These are phyloP conservation scores for Apamea sordens DNA, from an alignment of 2,888 invertebrate genomes.

Conservation along the genomic window DNA sequence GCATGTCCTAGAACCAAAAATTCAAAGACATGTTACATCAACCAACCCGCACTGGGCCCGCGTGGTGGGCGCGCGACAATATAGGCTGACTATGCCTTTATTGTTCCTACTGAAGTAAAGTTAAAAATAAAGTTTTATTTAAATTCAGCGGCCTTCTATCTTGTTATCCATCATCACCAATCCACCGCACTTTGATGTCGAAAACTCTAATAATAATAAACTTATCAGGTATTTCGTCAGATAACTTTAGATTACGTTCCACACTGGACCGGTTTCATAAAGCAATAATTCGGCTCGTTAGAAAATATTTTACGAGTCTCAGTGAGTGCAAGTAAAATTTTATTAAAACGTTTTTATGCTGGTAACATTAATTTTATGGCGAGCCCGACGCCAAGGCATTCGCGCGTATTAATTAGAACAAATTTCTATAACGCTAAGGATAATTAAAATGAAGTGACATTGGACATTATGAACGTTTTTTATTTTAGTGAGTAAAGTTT, in stretches of 20 bases:
- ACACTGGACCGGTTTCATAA: slow-evolving; percentile 37
- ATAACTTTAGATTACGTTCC: slow-evolving; percentile 41
- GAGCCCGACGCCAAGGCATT: slow-evolving; percentile 36
- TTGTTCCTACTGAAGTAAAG: too few relatives aligned
- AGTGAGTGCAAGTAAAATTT: slow-evolving; percentile 26
- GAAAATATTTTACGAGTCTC: slow-evolving; percentile 49
- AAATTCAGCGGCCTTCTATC: not conserved
- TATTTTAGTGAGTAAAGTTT: not conserved
- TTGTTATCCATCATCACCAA: slow-evolving; percentile 4
- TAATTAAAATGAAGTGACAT: slow-evolving; percentile 34
- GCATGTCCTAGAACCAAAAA: not conserved
- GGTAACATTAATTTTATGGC: slow-evolving; percentile 53
- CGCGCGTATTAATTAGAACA: slow-evolving; percentile 49
- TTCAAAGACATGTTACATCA: not conserved
- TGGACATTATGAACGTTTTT: slow-evolving; percentile 12
- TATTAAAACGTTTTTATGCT: slow-evolving; percentile 48
- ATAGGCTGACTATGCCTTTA: too few relatives aligned
- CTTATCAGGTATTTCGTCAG: slow-evolving; percentile 46
- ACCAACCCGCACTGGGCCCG: not conserved
- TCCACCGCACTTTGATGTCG: slow-evolving; percentile 38
- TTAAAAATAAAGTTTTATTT: not conserved
- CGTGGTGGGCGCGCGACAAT: too few relatives aligned
- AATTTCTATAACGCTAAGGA: slow-evolving; percentile 39
- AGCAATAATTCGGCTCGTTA: slow-evolving; percentile 53
- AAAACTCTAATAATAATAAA: slow-evolving; percentile 28